Base-by-base conservation (phyloP, 1,140 invertebrate genomes). In the Heliconius hewitsoni region DNA sequence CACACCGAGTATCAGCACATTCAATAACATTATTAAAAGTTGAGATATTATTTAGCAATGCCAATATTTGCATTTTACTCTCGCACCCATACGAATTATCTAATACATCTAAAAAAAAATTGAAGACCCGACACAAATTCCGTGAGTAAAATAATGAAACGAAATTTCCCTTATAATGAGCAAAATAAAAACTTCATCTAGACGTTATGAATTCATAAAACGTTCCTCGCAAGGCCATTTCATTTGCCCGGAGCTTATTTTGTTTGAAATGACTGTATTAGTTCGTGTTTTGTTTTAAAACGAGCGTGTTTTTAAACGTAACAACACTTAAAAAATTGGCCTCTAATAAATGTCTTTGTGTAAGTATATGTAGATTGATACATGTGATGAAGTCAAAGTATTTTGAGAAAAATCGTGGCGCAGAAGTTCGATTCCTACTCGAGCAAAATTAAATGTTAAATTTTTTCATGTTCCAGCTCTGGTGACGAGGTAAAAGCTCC, bases 201-300 rank as follows among this genome's bases (percentile, higher is more conserved):
- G 84, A 87, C 81, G 84, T 86, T 88, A 90, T 89, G 87, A 90
- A 90, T 90, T 90, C 87, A 89, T 90, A 89, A 90, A 90, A 85
- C 84, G 89, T 84, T 86, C 76, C 86, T 86, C 83, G 85, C 84
- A 81, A 84, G 83, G 80, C 85, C 81, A 81, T 87, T 88, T 88
- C 87, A 87, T 90, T 89, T 86, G 84, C 85, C 82, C 83, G 76
- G 70, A 84, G 84, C 83, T 86, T 87, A 90, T 88, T 90, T 89
- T 88, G 82, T 81, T 84, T 66, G 60, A 71, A 77, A 78, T 66
- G 71, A 83, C 76, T 57, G 78, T 77, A 86, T 55, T 78, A 82
- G 42, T 39, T 52, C 18, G n/a, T 50, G 74, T 82, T 82, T 23
- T 39, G 77, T 42, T 57, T 71, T 55, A 16, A 72, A 16, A 13